Evolutionary conservation across 2,888 invertebrate genomes (phyloP).

Genomic region (Dromius quadrimaculatus): DNA sequence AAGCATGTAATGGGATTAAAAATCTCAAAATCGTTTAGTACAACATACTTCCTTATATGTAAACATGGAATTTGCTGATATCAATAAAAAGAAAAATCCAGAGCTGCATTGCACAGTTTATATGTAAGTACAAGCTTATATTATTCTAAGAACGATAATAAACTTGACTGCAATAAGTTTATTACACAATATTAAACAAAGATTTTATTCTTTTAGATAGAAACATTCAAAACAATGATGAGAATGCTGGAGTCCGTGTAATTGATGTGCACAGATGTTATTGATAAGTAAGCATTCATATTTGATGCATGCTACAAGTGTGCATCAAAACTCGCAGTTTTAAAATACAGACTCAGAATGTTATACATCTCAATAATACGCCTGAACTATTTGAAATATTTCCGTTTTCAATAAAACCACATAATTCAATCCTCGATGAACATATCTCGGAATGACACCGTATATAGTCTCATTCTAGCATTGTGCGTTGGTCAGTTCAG

Average conservation of each 20-base stretch:
- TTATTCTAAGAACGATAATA: neutral
- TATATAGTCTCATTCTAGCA: constrained; percentile 6
- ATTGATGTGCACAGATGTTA: too few relatives aligned
- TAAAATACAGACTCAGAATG: too few relatives aligned
- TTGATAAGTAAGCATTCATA: too few relatives aligned
- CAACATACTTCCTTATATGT: constrained; percentile 2
- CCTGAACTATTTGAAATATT: constrained; percentile 5
- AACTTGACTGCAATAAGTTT: neutral
- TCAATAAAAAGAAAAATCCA: neutral
- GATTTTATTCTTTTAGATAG: neutral
- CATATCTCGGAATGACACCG: constrained; percentile 17
- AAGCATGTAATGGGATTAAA: neutral
- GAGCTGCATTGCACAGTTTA: neutral
- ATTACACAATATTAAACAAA: neutral
- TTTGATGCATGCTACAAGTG: too few relatives aligned
- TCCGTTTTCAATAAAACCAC: constrained; percentile 9
- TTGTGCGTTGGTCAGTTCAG: constrained; percentile 29
- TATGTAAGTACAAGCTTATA: neutral
- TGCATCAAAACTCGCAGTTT: too few relatives aligned
- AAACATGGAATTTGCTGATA: neutral
- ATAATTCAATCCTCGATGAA: neutral
- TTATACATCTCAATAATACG: too few relatives aligned
- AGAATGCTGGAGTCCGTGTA: too few relatives aligned
- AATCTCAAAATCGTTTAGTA: neutral
- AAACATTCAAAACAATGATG: neutral